phyloP scores from a whole-genome alignment of 2,797 vertebrate species.

The Pelodytes ibericus region DNA sequence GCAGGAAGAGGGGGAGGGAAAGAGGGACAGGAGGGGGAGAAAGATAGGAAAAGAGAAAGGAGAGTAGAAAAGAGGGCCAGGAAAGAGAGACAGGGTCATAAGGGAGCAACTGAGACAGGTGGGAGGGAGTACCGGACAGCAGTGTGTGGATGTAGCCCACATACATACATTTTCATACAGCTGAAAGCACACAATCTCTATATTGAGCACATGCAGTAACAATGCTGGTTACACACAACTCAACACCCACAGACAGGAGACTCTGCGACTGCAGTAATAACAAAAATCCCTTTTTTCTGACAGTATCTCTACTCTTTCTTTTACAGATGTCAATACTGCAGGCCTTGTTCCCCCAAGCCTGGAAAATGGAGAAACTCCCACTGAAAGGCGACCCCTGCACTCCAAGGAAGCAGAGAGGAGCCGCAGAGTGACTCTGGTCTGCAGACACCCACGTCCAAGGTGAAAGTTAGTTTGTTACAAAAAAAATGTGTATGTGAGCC shows the following conservation, averaged over 20 bases:
- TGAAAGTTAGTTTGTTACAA: conserved; percentile 6
- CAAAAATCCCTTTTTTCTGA: neutral
- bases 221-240: neutral
- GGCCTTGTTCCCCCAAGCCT: conserved; percentile 37
- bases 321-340: conserved; percentile 46
- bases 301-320: neutral
- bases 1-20: conserved; percentile 18
- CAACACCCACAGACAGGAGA: neutral
- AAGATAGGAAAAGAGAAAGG: conserved; percentile 1
- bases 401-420: conserved; percentile 43
- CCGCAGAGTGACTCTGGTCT: conserved; percentile 49
- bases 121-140: neutral
- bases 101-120: conserved; percentile 12
- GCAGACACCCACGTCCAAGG: conserved; percentile 51
- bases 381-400: conserved; percentile 35
- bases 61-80: neutral
- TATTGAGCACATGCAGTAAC: neutral
- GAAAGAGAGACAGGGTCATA: conserved; percentile 17
- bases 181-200: neutral
- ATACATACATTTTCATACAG: neutral
- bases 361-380: conserved; percentile 51
- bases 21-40: conserved; percentile 5
- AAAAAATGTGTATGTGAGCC: neutral
- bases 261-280: neutral
- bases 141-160: neutral